A percentile compares a stretch with the other conserved stretches of the same genome.
Evolutionary conservation across 2,113 vertebrate genomes (phyloP).

Genomic region (Hiodon alosoides): DNA sequence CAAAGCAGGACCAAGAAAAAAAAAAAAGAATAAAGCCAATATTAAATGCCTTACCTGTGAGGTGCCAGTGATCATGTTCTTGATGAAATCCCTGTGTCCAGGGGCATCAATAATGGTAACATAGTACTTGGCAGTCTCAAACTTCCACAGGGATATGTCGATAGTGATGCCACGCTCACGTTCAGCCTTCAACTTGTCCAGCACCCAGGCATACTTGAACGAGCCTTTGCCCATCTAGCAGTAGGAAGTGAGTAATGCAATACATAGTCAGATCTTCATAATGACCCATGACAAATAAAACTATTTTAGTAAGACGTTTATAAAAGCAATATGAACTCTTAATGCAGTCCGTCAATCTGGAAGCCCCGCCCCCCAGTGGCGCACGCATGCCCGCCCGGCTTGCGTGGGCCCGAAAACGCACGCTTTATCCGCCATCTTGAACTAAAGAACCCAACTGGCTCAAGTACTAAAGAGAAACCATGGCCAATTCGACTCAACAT

Average conservation of each 20-base stretch:
- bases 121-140: conserved; percentile 67
- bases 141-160: conserved; percentile 76
- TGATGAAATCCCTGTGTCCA: conserved; percentile 76
- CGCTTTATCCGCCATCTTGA: conserved; percentile 65
- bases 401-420: conserved; percentile 37
- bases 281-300: neutral
- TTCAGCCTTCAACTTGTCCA: conserved; percentile 76
- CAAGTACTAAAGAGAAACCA: neutral
- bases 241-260: neutral
- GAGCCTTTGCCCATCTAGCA: conserved; percentile 74
- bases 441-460: neutral
- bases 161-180: conserved; percentile 74
- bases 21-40: neutral
- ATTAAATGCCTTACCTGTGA: conserved; percentile 52
- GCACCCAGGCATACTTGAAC: conserved; percentile 76
- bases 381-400: conserved; percentile 46
- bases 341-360: conserved; percentile 30
- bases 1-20: neutral
- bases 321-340: conserved; percentile 15
- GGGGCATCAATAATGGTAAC: conserved; percentile 73
- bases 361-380: conserved; percentile 43
- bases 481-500: neutral
- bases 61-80: conserved; percentile 80
- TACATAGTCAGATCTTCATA: too few species aligned
- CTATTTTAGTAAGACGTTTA: neutral